A percentile compares a stretch with the other conserved stretches of the same genome.
Conservation (phyloP, 2,888 invertebrate genomes). For the Eledona agricola region DNA sequence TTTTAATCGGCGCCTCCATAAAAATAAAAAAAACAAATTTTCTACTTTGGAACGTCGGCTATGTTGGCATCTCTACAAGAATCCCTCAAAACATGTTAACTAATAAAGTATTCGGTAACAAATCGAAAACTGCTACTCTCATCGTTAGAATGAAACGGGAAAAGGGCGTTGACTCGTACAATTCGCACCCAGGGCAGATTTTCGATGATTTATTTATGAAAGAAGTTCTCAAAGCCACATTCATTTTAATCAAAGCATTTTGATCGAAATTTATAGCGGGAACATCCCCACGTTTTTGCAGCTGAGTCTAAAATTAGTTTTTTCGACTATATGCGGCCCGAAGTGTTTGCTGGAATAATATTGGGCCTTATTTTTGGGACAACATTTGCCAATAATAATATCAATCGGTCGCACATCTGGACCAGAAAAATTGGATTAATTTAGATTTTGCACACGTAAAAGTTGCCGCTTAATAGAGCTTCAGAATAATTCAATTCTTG, state of each 20-base stretch:
- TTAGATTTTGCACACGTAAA: constrained; percentile 4
- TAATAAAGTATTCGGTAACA: too few species aligned
- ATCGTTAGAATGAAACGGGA: constrained; percentile 7
- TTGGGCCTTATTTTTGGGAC: constrained; percentile 5
- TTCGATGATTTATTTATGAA: constrained; percentile 27
- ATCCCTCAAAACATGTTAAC: too few species aligned
- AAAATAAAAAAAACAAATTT: too few species aligned
- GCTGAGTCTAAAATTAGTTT: constrained; percentile 11
- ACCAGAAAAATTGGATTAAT: constrained; percentile 9
- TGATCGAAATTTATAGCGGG: constrained; percentile 15
- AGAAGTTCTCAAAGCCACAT: constrained; percentile 18
- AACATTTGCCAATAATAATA: constrained; percentile 23
- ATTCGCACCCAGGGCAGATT: constrained; percentile 12
- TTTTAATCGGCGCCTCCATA: too few species aligned
- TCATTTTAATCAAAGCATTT: constrained; percentile 25
- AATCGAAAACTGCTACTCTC: constrained; percentile 17
- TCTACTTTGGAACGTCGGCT: too few species aligned
- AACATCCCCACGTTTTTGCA: background rate
- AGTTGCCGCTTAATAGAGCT: constrained; percentile 4
- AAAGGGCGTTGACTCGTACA: constrained; percentile 18
- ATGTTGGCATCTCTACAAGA: too few species aligned
- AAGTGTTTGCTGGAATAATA: constrained; percentile 14
- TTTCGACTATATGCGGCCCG: constrained; percentile 7
- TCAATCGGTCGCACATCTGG: constrained; percentile 15
- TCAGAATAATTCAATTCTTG: constrained; percentile 8